phyloP scores from a whole-genome alignment of 1,140 invertebrate genomes.

The Anastrepha obliqua region DNA sequence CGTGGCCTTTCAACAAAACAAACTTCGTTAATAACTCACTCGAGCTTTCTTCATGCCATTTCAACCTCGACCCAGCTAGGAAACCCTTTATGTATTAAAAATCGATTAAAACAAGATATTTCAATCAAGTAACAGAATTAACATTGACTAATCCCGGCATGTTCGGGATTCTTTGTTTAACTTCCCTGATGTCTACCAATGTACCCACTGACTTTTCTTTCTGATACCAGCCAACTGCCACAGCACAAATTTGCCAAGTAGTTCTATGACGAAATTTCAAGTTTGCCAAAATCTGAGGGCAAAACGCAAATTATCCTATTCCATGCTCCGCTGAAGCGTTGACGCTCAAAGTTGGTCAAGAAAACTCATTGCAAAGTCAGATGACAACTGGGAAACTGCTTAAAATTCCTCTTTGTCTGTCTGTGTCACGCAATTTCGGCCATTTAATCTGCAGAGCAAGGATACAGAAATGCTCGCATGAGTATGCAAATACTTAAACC shows the following conservation, averaged over 20 bases:
- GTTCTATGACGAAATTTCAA: slow-evolving; percentile 28
- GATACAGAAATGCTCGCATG: slow-evolving; percentile 12
- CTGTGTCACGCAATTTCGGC: neutral
- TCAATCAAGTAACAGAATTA: neutral
- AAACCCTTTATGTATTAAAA: too few species aligned
- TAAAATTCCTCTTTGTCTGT: slow-evolving; percentile 8
- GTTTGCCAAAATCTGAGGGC: neutral
- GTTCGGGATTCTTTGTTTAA: neutral
- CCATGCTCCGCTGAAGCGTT: slow-evolving; percentile 3
- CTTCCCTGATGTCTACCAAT: neutral
- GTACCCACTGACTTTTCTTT: neutral
- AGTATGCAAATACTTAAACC: neutral
- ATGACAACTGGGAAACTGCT: slow-evolving; percentile 39
- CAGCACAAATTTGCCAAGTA: slow-evolving; percentile 20
- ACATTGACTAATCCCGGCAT: neutral
- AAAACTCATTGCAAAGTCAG: slow-evolving; percentile 46
- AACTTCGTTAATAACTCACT: too few species aligned
- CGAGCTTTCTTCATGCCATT: too few species aligned
- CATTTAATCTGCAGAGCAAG: neutral
- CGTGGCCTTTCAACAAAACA: too few species aligned
- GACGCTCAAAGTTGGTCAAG: slow-evolving; percentile 35
- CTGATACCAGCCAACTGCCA: neutral
- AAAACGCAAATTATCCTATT: slow-evolving; percentile 34
- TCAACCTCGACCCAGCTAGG: too few species aligned
- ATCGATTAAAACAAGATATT: too few species aligned